Base-by-base conservation (phyloP, 2,113 vertebrate genomes). In the Channa argus region DNA sequence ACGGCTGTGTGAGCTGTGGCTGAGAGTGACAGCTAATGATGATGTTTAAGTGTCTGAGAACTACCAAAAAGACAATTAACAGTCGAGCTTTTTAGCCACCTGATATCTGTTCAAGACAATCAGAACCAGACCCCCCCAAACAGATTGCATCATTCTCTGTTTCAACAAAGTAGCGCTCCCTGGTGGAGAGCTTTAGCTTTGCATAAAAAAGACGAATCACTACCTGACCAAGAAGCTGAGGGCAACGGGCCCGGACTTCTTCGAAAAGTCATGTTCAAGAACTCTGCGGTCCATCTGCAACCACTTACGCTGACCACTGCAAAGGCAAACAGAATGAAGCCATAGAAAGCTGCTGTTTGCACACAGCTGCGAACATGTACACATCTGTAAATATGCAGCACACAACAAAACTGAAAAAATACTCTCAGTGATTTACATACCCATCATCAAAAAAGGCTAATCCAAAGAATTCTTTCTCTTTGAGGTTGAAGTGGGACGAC, bases 401-500 rank as follows among this genome's bases (percentile, higher is more conserved):
- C 1, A 24, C 24, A 24, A 24, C 24, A 70, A 7, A 44, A 36
- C 12, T 46, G 41, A 12, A 65, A 24, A 41, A 68, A 78, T 0
- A 36, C 52, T 54, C 5, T 5, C 1, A 33, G 46, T 5, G 6
- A 39, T 77, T 56, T 64, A 96, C 97, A 94, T 96, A 99, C 98
- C 95, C 97, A 91, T 99, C 98, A 76, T 98, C 97, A 0, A 94
- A 96, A 94, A 97, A 99, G 3, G 98, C 96, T 15, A 99, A 97
- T 72, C 98, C 98, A 66, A 99, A 99, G 91, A 97, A 99, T 66
- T 99, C 97, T 88, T 99, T 99, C 75, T 99, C 98, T 87, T 99
- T 99, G 90, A 99, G 95, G 90, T 98, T 99, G 93, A 99, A 99
- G 91, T 99, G 98, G 73, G 98, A 99, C 4, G 98, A 98, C 85